Evolutionary conservation across 2,797 vertebrate genomes (phyloP), one percentile per base, ranked within the genome.

Genomic region (Microcaecilia unicolor): DNA sequence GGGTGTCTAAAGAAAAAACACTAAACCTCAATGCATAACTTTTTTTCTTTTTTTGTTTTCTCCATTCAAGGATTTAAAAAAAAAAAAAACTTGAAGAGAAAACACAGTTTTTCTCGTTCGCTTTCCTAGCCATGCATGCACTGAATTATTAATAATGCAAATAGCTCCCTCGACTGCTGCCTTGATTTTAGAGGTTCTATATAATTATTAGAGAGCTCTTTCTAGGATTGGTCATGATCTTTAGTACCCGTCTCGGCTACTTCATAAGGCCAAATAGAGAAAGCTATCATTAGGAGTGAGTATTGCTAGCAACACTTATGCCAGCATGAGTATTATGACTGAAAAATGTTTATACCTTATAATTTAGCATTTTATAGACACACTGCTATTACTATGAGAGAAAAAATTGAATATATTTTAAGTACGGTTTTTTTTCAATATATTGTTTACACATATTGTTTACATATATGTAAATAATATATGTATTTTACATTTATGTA

Each of bases 131-230:
- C 28, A 39, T 17, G 10, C n/a, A 15, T 18, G 28, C 1, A 0
- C 15, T 58, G 26, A 48, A 70, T 55, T 59, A 50, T 54, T 60
- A 58, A 52, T 37, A 44, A 28, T 18, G 34, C 4, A 48, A 50
- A 50, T 20, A n/a, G 4, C 52, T 61, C 28, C n/a, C 24, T 35
- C 8, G 9, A 13, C 18, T 30, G n/a, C 25, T 42, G 23, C 42
- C 49, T 60, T 35, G n/a, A 46, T 52, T 62, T 56, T 28, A 28
- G 10, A 24, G 18, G 11, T 56, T 51, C 33, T 34, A 4, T 7
- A 36, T 51, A 54, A 40, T 48, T 47, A 35, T 26, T 22, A 35
- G 16, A n/a, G n/a, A 47, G 25, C 10, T 46, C 23, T 50, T 49
- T 41, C 29, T 41, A 19, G n/a, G n/a, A 10, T 34, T 11, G 26